A percentile compares a stretch with the other conserved stretches of the same genome.
These are phyloP conservation scores for Plusia festucae DNA, from an alignment of 2,888 invertebrate genomes.

Conservation along the genomic window DNA sequence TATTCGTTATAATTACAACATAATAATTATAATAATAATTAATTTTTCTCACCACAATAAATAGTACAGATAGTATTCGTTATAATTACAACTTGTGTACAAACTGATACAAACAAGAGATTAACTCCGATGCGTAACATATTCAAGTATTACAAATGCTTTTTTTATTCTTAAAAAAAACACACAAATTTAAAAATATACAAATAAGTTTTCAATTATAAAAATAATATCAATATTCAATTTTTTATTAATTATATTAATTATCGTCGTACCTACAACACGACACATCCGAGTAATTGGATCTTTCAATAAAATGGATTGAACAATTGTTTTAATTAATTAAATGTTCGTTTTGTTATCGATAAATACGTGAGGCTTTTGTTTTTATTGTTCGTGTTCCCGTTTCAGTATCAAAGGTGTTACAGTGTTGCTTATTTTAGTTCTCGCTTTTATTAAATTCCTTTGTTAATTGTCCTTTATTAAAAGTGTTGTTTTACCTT, in stretches of 20 bases:
- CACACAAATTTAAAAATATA: background rate
- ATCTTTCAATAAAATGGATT: slow-evolving; percentile 12
- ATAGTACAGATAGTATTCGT: no score
- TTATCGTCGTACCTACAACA: slow-evolving; percentile 18
- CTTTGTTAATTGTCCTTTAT: background rate
- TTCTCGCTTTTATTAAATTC: slow-evolving; percentile 4
- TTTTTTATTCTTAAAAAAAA: no score
- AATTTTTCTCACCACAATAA: no score
- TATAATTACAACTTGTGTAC: no score
- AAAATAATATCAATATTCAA: slow-evolving; percentile 12
- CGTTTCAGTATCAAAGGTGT: background rate
- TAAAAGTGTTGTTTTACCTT: background rate
- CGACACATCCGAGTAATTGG: slow-evolving; percentile 21
- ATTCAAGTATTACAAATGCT: no score
- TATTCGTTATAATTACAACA: no score
- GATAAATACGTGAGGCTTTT: background rate
- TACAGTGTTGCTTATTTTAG: background rate
- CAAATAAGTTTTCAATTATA: no score
- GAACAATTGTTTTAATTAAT: slow-evolving; percentile 17
- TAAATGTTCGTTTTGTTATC: background rate
- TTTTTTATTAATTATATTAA: slow-evolving; percentile 13
- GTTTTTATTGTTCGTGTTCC: slow-evolving; percentile 1
- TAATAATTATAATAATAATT: no score
- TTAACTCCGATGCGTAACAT: no score
- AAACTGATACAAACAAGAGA: no score